Conservation (phyloP, 2,888 invertebrate species). For the Dynastes grantii region DNA sequence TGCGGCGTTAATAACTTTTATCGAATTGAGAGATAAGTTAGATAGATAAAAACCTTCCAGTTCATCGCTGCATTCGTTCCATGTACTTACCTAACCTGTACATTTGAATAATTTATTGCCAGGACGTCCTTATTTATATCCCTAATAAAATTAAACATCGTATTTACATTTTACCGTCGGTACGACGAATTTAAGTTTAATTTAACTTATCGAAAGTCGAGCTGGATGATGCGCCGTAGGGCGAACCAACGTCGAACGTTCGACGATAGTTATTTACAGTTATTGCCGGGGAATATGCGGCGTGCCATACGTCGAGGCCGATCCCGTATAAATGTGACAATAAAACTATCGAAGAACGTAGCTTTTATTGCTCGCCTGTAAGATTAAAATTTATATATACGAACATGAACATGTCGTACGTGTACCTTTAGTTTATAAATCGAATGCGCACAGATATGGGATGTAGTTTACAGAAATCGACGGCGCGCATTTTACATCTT, state of each 20-base stretch:
- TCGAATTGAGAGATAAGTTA: constrained; percentile 17
- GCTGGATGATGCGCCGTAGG: neutral
- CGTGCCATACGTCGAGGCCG: neutral
- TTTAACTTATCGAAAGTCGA: constrained; percentile 14
- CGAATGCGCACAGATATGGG: too few species aligned
- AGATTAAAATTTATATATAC: constrained; percentile 34
- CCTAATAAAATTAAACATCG: constrained; percentile 40
- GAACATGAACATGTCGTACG: neutral
- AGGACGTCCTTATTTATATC: constrained; percentile 32
- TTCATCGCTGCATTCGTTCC: constrained; percentile 1
- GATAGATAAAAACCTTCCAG: constrained; percentile 9
- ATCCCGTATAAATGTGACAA: constrained; percentile 27
- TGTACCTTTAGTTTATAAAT: neutral
- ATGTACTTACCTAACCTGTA: neutral
- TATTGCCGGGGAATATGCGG: neutral
- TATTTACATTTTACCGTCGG: constrained; percentile 29
- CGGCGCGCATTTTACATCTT: too few species aligned
- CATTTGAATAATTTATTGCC: constrained; percentile 17
- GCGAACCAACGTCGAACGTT: too few species aligned
- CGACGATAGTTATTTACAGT: constrained; percentile 16
- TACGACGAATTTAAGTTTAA: neutral
- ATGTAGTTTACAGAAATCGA: too few species aligned
- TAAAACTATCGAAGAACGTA: constrained; percentile 29
- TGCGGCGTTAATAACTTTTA: constrained; percentile 19
- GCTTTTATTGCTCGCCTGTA: constrained; percentile 23